phyloP scores from a whole-genome alignment of 2,113 vertebrate species.

The Phasianus colchicus region DNA sequence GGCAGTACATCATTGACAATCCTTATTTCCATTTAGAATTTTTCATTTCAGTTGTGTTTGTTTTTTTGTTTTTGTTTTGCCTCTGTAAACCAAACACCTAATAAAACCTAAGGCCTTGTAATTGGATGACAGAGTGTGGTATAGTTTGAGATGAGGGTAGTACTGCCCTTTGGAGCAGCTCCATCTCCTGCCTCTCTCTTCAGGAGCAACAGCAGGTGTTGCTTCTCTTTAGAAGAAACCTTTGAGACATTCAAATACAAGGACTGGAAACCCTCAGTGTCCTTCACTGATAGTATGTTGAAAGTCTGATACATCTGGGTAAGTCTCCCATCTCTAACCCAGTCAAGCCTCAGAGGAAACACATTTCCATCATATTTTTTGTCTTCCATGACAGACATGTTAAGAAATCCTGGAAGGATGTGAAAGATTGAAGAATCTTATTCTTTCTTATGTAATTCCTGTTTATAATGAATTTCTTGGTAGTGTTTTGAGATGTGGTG shows the following conservation, averaged over 20 bases:
- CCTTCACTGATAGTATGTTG: rapidly evolving
- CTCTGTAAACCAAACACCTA: background rate
- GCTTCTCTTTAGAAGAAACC: background rate
- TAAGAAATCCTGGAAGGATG: background rate
- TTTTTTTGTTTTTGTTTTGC: background rate
- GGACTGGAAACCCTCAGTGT: background rate
- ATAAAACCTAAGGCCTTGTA: background rate
- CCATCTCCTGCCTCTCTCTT: background rate
- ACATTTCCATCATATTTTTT: background rate
- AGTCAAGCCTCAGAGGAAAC: background rate
- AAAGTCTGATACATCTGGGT: background rate
- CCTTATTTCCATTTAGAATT: background rate
- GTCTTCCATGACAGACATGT: background rate
- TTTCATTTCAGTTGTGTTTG: background rate
- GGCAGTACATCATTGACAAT: background rate
- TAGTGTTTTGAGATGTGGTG: background rate
- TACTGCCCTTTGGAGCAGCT: background rate
- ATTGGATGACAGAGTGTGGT: background rate
- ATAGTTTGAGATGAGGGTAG: background rate
- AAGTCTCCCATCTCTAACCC: background rate
- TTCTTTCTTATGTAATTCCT: background rate
- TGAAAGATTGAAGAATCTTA: background rate
- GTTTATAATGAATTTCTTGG: background rate
- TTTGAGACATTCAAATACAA: background rate
- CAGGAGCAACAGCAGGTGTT: background rate